A percentile compares a stretch with the other conserved stretches of the same genome.
Evolutionary conservation across 2,113 vertebrate species (phyloP).

Genomic region (Formicarius rufipectus): DNA sequence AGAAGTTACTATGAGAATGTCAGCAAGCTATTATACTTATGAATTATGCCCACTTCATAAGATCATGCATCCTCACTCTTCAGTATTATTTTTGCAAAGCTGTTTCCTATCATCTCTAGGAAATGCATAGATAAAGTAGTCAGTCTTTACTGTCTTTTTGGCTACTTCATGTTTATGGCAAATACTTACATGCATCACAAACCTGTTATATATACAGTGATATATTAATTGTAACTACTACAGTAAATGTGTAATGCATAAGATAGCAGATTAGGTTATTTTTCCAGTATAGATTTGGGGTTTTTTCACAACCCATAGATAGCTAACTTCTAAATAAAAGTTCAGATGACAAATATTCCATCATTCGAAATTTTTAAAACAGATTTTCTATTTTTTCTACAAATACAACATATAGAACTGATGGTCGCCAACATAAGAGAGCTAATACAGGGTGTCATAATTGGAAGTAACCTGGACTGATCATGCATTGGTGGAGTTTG

Average conservation of each 20-base stretch:
- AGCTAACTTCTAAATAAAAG: not conserved
- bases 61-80: too few relatives aligned
- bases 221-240: not conserved
- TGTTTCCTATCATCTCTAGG: too few relatives aligned
- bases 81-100: too few relatives aligned
- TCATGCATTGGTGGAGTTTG: too few relatives aligned
- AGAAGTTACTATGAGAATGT: too few relatives aligned
- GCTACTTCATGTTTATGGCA: not conserved
- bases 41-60: too few relatives aligned
- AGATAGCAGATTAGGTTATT: not conserved
- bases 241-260: not conserved
- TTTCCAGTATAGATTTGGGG: not conserved
- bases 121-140: not conserved
- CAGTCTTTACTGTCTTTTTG: not conserved
- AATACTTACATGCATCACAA: not conserved
- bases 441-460: accelerated
- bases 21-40: too few relatives aligned
- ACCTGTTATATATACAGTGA: not conserved
- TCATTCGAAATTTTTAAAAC: not conserved
- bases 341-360: not conserved
- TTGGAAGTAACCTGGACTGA: accelerated
- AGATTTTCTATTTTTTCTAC: not conserved
- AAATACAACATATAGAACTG: accelerated
- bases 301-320: not conserved
- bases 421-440: accelerated